Evolutionary conservation across 2,888 invertebrate species (phyloP), one percentile per base, ranked within the genome.

Genomic region (Chymomyza caudatula): DNA sequence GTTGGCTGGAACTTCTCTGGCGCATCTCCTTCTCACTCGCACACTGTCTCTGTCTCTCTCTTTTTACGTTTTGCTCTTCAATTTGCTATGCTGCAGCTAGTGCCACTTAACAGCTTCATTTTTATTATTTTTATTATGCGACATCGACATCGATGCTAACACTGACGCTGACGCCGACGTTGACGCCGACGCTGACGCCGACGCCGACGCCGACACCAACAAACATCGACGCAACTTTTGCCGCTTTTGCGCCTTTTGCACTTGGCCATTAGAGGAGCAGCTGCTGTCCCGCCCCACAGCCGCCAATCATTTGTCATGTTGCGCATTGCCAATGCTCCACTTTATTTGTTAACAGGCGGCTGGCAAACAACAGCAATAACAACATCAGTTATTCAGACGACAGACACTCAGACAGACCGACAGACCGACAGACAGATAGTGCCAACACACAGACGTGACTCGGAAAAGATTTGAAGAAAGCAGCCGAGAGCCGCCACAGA

Each of bases 311-410:
- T 37, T 37, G 29, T 37, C 29, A 37, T 37, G 29, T 37, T 37
- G 29, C 29, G 29, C 29, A 37, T 37, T 37, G 29, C 29, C 29
- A 37, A 37, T 37, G 29, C 29, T 37, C 29, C 29, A 37, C 29
- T 37, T 37, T 37, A 37, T 37, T 37, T 37, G 29, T 37, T 37
- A 37, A 37, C 29, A 37, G 29, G 29, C 29, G 29, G 29, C 29
- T 37, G 61, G 56, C 60, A 61, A 75, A 77, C 78, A 81, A 78
- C 81, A 78, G 59, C 77, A 56, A 64, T 71, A 65, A 62, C 73
- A 43, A 29, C 56, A 63, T 47, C 61, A 17, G 29, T 44, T 6
- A 23, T 1, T 6, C 2, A 25, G 25, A 25, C n/a, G n/a, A n/a
- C n/a, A n/a, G n/a, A n/a, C 25, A 5, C 1, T 11, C 11, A 11